Percentiles rank a stretch among this genome's conserved stretches.
These are phyloP conservation scores for Arctopsyche grandis DNA, from an alignment of 1,140 invertebrate species.

Conservation along the genomic window DNA sequence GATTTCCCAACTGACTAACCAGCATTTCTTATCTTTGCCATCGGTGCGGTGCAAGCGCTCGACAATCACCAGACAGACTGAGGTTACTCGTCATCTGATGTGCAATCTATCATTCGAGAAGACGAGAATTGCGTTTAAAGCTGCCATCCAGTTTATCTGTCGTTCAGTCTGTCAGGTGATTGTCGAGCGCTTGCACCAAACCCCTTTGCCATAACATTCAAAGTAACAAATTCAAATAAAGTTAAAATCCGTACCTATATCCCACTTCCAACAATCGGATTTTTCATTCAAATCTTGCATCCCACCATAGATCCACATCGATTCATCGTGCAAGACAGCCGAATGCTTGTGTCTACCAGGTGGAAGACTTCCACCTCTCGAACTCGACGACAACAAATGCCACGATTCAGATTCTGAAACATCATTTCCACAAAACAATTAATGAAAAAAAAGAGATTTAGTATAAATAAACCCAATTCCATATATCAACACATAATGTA, in stretches of 20 bases:
- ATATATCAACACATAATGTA: constrained; percentile 51
- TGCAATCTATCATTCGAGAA: neutral
- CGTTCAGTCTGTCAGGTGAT: too few species aligned
- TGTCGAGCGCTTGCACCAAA: too few species aligned
- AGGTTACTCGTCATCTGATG: too few species aligned
- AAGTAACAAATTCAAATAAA: neutral
- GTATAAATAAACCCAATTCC: neutral
- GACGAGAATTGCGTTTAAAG: too few species aligned
- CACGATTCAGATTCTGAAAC: constrained; percentile 79
- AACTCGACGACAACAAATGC: constrained; percentile 71
- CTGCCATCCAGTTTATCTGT: too few species aligned
- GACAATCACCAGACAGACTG: too few species aligned
- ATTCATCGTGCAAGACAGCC: constrained; percentile 79
- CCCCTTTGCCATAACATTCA: neutral
- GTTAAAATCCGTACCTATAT: constrained; percentile 62
- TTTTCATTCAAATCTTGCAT: constrained; percentile 87
- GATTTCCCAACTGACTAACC: too few species aligned
- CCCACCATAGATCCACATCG: constrained; percentile 90
- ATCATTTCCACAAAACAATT: neutral
- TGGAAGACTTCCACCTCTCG: constrained; percentile 65
- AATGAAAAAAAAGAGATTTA: neutral
- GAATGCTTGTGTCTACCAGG: constrained; percentile 87
- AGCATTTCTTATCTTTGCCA: too few species aligned
- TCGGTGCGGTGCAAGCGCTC: too few species aligned
- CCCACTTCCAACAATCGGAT: constrained; percentile 87